phyloP scores from a whole-genome alignment of 1,140 invertebrate species.

The Psilanteris sp. region DNA sequence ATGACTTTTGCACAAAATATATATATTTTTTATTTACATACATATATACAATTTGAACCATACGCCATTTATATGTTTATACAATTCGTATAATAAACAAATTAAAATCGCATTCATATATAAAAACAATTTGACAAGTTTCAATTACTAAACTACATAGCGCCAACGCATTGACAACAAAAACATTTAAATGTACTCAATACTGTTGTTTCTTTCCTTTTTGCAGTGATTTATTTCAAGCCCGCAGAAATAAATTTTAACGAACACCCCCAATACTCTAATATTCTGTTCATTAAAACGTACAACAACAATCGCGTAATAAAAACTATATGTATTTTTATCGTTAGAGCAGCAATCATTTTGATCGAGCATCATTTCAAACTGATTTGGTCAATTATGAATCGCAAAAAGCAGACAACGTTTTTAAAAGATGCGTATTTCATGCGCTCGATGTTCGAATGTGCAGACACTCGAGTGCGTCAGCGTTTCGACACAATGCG shows the following conservation, averaged over 20 bases:
- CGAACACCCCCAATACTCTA: slow-evolving; percentile 12
- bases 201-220: background rate
- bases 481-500: slow-evolving; percentile 50
- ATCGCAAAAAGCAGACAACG: slow-evolving; percentile 14
- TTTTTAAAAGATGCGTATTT: slow-evolving; percentile 30
- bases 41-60: too few relatives aligned
- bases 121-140: too few relatives aligned
- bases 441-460: slow-evolving; percentile 16
- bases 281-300: slow-evolving; percentile 17
- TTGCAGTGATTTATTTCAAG: too few relatives aligned
- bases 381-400: slow-evolving; percentile 40
- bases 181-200: slow-evolving; percentile 2
- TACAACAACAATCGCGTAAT: background rate
- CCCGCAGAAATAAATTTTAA: slow-evolving; percentile 24
- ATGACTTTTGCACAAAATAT: too few relatives aligned
- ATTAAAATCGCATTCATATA: too few relatives aligned
- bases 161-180: too few relatives aligned
- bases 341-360: slow-evolving; percentile 20
- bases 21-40: too few relatives aligned
- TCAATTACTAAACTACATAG: too few relatives aligned
- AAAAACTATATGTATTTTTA: slow-evolving; percentile 10
- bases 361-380: slow-evolving; percentile 30
- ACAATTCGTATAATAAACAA: too few relatives aligned
- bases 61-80: too few relatives aligned
- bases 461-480: slow-evolving; percentile 35